These are phyloP conservation scores for Polypterus senegalus DNA, from an alignment of 2,113 vertebrate species.

Conservation along the genomic window DNA sequence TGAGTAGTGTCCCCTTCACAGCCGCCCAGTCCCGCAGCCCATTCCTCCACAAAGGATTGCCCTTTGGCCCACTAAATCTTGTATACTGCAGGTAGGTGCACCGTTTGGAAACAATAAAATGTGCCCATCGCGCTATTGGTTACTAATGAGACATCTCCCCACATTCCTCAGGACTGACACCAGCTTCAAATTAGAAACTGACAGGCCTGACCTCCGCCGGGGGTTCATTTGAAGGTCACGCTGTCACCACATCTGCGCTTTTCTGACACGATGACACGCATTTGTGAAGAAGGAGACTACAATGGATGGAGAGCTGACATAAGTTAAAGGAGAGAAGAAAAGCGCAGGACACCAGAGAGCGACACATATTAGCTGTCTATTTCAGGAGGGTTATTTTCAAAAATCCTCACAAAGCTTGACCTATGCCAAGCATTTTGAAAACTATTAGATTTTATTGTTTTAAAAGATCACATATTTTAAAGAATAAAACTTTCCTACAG, in stretches of 20 bases:
- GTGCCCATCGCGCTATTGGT: constrained; percentile 35
- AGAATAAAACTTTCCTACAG: no score
- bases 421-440: no score
- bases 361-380: no score
- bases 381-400: no score
- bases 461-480: no score
- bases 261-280: constrained; percentile 44
- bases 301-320: no score
- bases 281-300: no score
- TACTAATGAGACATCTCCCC: constrained; percentile 53
- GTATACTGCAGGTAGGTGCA: constrained; percentile 23
- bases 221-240: constrained; percentile 69
- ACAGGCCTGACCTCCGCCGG: constrained; percentile 58
- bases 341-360: no score
- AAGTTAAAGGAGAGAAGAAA: no score
- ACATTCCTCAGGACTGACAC: constrained; percentile 54
- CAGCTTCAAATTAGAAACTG: constrained; percentile 65
- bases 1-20: not conserved
- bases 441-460: no score
- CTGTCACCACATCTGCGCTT: constrained; percentile 39
- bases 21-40: constrained; percentile 2
- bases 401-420: no score
- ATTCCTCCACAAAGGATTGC: constrained; percentile 16
- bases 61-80: constrained; percentile 25
- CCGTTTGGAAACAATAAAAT: constrained; percentile 30